Evolutionary conservation across 2,113 vertebrate species (phyloP).

Genomic region (Leiothrix lutea): DNA sequence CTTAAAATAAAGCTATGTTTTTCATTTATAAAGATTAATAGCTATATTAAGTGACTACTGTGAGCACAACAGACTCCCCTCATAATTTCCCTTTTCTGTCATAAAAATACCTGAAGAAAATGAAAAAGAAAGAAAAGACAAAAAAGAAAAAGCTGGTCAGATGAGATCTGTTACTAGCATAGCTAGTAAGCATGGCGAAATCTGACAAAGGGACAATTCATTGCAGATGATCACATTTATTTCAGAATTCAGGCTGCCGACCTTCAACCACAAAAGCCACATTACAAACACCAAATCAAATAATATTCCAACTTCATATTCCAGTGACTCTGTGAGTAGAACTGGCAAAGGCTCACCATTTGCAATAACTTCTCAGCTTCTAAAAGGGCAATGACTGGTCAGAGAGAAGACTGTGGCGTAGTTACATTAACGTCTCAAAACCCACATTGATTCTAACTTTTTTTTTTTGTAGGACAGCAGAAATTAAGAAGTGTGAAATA

Average conservation of each 20-base stretch:
- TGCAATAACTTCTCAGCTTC: background rate
- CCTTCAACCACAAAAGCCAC: background rate
- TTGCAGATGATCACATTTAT: background rate
- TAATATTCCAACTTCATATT: background rate
- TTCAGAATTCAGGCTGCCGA: background rate
- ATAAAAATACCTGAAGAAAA: background rate
- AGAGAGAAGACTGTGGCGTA: background rate
- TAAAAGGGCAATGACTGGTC: background rate
- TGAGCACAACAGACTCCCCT: background rate
- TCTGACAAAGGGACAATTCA: background rate
- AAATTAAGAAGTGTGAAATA: background rate
- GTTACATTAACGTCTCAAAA: background rate
- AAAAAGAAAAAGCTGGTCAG: background rate
- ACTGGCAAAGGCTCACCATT: background rate
- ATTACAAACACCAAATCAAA: conserved; percentile 22
- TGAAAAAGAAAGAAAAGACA: background rate
- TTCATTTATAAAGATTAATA: conserved; percentile 48
- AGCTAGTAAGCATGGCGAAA: background rate
- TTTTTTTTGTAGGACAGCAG: background rate
- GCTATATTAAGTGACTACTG: conserved; percentile 16
- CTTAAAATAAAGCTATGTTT: conserved; percentile 50
- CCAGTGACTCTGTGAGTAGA: background rate
- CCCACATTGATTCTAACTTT: background rate
- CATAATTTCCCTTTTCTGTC: conserved; percentile 1
- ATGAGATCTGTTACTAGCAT: background rate